Evolutionary conservation across 2,888 invertebrate genomes (phyloP), one percentile per base, ranked within the genome.

Genomic region (Drosophila recens): DNA sequence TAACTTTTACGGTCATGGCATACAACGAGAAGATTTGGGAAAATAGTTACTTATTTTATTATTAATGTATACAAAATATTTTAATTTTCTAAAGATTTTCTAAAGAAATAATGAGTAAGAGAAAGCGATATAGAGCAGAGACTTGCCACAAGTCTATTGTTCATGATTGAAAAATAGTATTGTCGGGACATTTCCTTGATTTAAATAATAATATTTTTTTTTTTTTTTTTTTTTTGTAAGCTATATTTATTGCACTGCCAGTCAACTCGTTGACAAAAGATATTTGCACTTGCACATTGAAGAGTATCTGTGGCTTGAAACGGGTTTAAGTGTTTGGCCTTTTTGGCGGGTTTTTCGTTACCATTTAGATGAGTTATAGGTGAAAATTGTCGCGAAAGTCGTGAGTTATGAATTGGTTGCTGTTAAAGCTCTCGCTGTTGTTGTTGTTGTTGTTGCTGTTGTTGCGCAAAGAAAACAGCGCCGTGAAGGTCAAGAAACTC

Each of bases 311-410:
- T 66, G 34, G 42, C 54, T 17, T 30, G 40, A 56, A 84, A 84
- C 87, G 45, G 62, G 81, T 84, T 80, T 67, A 23, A 40, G 20
- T 30, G 33, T 67, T 51, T 65, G 45, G 69, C 34, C 48, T 67
- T 72, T 78, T 79, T 64, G 62, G 49, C 65, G 77, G 64, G 49
- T 63, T 79, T 83, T 79, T 71, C 70, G 88, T 79, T 86, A 86
- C 80, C 83, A 76, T 86, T 85, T 79, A 71, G 82, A 86, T 85
- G 86, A 85, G 75, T 80, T 85, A 88, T 85, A 73, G 88, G 88
- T 88, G 88, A 85, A 85, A 85, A 85, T 88, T 85, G 85, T 86
- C 88, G 86, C 85, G 82, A 88, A 85, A 85, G 85, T 86, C 80
- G 86, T 85, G 88, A 85, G 83, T 86, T 85, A 86, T 86, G 86